Conservation (phyloP, 2,797 vertebrate genomes). For the Saxicola maurus region DNA sequence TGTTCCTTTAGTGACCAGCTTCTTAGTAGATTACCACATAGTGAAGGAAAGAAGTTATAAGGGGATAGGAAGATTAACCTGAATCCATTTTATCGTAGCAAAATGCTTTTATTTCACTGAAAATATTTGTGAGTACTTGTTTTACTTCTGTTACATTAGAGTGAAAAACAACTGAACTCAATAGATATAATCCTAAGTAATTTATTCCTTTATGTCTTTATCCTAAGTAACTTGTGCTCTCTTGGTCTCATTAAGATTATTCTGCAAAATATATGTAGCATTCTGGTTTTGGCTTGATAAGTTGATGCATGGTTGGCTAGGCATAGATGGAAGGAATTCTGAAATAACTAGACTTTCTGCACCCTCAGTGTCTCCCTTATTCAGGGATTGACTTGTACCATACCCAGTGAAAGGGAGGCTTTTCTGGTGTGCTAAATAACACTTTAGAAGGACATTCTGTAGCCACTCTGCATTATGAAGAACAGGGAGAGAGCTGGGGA, state of each 20-base stretch:
- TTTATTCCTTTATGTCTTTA: background rate
- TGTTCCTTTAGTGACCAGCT: background rate
- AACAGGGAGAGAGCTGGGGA: background rate
- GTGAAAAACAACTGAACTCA: background rate
- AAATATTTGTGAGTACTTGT: background rate
- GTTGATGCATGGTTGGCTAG: background rate
- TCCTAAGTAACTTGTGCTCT: background rate
- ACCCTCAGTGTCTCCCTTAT: accelerated
- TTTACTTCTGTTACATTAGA: background rate
- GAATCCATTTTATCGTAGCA: background rate
- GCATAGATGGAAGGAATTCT: background rate
- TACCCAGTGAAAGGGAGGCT: background rate
- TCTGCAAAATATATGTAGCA: background rate
- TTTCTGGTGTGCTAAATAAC: background rate
- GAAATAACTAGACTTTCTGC: background rate
- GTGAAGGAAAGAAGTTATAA: background rate
- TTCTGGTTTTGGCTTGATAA: background rate
- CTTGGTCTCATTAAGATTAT: background rate
- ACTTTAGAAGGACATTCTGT: background rate
- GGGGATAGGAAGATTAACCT: background rate
- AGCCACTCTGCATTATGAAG: background rate
- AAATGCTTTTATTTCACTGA: background rate
- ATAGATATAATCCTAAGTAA: background rate
- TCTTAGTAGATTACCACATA: background rate
- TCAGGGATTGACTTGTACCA: background rate